phyloP scores from a whole-genome alignment of 2,113 vertebrate species.

The Anoplopoma fimbria region DNA sequence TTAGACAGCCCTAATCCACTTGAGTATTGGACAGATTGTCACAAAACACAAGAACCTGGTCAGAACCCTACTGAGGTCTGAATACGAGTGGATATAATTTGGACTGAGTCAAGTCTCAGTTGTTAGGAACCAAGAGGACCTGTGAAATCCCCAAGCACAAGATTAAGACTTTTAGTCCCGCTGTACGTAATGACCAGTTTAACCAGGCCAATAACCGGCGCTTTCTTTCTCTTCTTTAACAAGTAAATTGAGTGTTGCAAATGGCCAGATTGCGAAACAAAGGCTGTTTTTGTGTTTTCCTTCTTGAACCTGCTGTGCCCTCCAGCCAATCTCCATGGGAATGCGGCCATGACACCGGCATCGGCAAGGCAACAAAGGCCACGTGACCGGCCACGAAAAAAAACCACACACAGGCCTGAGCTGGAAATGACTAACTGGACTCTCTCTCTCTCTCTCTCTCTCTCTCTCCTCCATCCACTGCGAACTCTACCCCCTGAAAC shows the following conservation, averaged over 20 bases:
- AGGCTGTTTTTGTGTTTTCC: conserved; percentile 32
- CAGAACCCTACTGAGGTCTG: neutral
- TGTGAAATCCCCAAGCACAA: neutral
- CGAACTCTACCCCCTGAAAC: neutral
- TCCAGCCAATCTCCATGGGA: conserved; percentile 46
- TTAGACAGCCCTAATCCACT: neutral
- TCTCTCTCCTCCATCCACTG: neutral
- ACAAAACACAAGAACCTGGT: neutral
- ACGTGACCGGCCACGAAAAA: conserved; percentile 58
- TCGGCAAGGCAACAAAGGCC: conserved; percentile 56
- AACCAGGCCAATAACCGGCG: conserved; percentile 20
- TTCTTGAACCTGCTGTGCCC: conserved; percentile 52
- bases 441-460: neutral
- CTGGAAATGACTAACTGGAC: conserved; percentile 46
- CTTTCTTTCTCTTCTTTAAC: conserved; percentile 4
- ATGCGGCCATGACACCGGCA: conserved; percentile 49
- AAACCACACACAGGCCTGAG: conserved; percentile 28
- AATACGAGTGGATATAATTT: neutral
- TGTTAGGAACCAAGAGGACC: neutral
- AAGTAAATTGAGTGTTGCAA: conserved; percentile 12
- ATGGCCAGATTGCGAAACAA: conserved; percentile 29
- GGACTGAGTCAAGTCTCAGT: neutral
- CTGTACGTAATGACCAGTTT: conserved; percentile 9
- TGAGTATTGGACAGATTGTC: neutral
- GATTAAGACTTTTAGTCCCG: neutral